Percentiles rank a stretch among this genome's conserved stretches.
Conservation (phyloP, 2,888 invertebrate genomes). For the Lydus trimaculatus region DNA sequence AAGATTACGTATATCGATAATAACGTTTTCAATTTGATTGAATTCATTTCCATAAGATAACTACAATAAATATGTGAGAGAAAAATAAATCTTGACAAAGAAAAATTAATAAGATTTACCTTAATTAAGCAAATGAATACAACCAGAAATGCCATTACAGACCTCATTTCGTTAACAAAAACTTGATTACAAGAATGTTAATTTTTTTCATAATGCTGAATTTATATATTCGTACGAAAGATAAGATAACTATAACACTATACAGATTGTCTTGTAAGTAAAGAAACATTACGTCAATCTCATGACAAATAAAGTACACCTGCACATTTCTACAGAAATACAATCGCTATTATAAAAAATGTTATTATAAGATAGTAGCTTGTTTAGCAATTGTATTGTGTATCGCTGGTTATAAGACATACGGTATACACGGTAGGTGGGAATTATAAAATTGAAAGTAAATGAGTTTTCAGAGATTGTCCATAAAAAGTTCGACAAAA, state of each 20-base stretch:
- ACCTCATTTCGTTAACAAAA: too few species aligned
- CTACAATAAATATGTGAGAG: neutral
- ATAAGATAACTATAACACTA: neutral
- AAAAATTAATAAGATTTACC: neutral
- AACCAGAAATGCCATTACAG: neutral
- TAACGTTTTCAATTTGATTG: neutral
- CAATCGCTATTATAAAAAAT: too few species aligned
- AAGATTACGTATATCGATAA: neutral
- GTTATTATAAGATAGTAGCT: too few species aligned
- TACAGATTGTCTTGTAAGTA: too few species aligned
- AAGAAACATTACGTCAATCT: too few species aligned
- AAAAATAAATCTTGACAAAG: neutral
- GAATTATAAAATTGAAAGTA: neutral
- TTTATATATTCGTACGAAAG: neutral
- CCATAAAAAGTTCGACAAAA: slow-evolving; percentile 11
- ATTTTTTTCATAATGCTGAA: neutral
- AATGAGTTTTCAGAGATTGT: neutral
- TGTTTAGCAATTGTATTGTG: too few species aligned
- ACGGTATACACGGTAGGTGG: neutral
- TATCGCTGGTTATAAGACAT: neutral
- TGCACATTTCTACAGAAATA: neutral
- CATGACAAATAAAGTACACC: neutral
- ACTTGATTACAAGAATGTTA: too few species aligned
- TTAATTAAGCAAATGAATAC: neutral
- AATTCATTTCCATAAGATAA: neutral